Evolutionary conservation across 1,140 invertebrate species (phyloP), one percentile per base, ranked within the genome.

Genomic region (Drosophila sturtevanti): DNA sequence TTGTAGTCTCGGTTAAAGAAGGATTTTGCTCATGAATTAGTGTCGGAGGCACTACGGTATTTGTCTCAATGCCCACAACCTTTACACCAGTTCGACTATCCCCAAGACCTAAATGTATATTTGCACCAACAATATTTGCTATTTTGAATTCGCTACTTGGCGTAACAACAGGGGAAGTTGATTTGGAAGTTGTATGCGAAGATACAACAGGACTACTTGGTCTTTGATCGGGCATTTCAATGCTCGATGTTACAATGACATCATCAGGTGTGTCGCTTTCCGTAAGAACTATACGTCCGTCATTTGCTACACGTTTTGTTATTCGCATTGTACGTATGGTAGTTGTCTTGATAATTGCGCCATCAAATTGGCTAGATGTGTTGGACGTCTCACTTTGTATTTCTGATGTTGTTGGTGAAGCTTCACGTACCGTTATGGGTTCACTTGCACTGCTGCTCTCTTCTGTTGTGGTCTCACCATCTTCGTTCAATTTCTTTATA

Each of bases 281-380:
- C 18, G 87, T 90, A 41, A 91, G 34, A 51, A 91, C 63, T 72
- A 91, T 91, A 10, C 86, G 79, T 72, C 90, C 90, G 63, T 91
- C 90, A 63, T 90, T 85, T 51, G 90, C 73, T 54, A 91, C 63
- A n/a, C 84, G 78, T 70, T 91, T 91, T 10, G 85, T 85, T 51
- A 91, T 90, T 5, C 90, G 75, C 90, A 91, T 91, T 12, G 90
- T 91, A 38, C 90, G 86, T 75, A 91, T 90, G 11, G 90, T 91
- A 11, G 90, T 91, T 34, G 90, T 91, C 60, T 91, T 91, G n/a
- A 91, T 91, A 21, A 91, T 91, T 27, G 90, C 90, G 21, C 90
- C 90, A 77, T 91, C 90, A 24, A 89, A 51, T 77, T 91, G 90
- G 52, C 86, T 91, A n/a, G 85, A 90, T 70, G 86, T 78, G 0